A percentile compares a stretch with the other conserved stretches of the same genome.
Conservation (phyloP, 2,888 invertebrate species). For the Dicyrtomina minuta region DNA sequence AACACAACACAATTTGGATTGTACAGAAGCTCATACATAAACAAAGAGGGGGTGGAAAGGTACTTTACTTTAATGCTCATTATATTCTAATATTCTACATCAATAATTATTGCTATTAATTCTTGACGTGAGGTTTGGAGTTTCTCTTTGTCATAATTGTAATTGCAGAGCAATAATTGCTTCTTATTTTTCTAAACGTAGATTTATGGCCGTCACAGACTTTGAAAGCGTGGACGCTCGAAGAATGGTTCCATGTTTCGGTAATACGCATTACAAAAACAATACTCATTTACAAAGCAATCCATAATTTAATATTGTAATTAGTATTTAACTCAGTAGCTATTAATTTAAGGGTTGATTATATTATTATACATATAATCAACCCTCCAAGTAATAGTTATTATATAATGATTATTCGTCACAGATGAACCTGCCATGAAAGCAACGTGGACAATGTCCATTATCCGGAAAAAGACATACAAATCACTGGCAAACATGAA, state of each 20-base stretch:
- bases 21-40: constrained; percentile 24
- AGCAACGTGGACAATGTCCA: constrained; percentile 39
- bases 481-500: constrained; percentile 40
- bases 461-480: constrained; percentile 38
- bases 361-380: too few relatives aligned
- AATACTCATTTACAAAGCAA: constrained; percentile 17
- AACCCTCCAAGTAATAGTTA: too few relatives aligned
- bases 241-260: constrained; percentile 43
- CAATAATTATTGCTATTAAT: too few relatives aligned
- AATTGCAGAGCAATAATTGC: too few relatives aligned
- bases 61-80: too few relatives aligned
- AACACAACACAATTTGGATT: constrained; percentile 22
- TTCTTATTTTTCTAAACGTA: too few relatives aligned
- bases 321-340: background rate
- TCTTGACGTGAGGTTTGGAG: too few relatives aligned
- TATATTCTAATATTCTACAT: too few relatives aligned
- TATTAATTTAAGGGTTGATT: background rate
- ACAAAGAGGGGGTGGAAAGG: background rate
- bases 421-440: constrained; percentile 46
- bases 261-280: constrained; percentile 34
- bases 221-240: constrained; percentile 46
- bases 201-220: constrained; percentile 43
- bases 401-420: too few relatives aligned
- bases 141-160: too few relatives aligned
- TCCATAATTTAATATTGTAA: background rate